A percentile compares a stretch with the other conserved stretches of the same genome.
Conservation (phyloP, 2,113 vertebrate genomes). For the Crotalus tigris region DNA sequence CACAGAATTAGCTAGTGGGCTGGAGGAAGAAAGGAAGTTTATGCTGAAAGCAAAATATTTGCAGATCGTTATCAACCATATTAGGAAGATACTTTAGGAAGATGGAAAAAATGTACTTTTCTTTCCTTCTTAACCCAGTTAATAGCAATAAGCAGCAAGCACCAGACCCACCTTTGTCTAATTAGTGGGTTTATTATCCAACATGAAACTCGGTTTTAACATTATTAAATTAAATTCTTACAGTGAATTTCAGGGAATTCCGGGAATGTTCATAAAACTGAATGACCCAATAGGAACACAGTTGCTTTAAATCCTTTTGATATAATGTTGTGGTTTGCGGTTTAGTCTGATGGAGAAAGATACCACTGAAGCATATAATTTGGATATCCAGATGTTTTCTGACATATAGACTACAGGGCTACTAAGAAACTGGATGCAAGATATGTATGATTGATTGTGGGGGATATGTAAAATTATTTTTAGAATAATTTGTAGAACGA, state of each 20-base stretch:
- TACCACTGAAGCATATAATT: not conserved
- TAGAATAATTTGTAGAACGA: constrained; percentile 39
- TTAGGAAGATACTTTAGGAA: not conserved
- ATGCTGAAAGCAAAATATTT: not conserved
- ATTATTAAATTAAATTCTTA: not conserved
- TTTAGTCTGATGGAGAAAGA: not conserved
- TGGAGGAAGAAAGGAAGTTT: not conserved
- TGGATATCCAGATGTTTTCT: constrained; percentile 1
- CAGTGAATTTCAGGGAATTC: not conserved
- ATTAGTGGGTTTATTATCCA: not conserved
- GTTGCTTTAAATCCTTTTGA: not conserved
- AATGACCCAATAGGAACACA: no score
- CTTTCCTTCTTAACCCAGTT: no score
- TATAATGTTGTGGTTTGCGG: not conserved
- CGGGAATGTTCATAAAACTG: not conserved
- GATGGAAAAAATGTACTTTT: no score
- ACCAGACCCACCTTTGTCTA: not conserved
- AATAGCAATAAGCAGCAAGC: not conserved
- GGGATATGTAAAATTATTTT: constrained; percentile 26
- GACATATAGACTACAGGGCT: constrained; percentile 37
- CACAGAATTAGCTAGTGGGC: not conserved
- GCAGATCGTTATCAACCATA: not conserved
- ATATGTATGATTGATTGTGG: constrained; percentile 30
- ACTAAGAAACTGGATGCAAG: constrained; percentile 34
- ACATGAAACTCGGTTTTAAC: not conserved